phyloP scores from a whole-genome alignment of 1,140 invertebrate species.

The Saccostrea glomerata region DNA sequence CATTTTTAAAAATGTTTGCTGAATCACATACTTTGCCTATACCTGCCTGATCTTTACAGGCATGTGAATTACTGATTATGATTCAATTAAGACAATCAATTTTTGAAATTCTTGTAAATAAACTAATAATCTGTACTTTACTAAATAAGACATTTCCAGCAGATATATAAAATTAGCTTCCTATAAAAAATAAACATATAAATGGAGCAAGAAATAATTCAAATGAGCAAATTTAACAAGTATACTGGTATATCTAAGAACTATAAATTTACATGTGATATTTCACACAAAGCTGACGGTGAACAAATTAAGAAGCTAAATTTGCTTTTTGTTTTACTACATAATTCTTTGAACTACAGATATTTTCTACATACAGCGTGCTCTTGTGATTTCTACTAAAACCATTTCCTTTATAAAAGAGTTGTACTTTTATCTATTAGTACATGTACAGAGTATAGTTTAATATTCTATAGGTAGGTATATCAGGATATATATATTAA shows the following conservation, averaged over 20 bases:
- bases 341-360: neutral
- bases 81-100: too few species aligned
- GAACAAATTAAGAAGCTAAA: neutral
- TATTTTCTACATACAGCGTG: neutral
- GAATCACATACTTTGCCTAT: neutral
- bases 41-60: too few species aligned
- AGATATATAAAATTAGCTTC: neutral
- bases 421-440: neutral
- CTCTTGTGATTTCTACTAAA: neutral
- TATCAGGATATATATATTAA: neutral
- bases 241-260: neutral
- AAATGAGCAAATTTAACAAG: neutral
- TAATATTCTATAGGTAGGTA: neutral
- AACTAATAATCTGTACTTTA: too few species aligned
- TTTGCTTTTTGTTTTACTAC: neutral
- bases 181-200: neutral
- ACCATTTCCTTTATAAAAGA: neutral
- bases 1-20: neutral
- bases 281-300: conserved; percentile 30
- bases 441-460: neutral
- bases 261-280: neutral
- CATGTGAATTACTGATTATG: too few species aligned
- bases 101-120: too few species aligned
- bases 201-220: neutral
- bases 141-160: too few species aligned